phyloP scores from a whole-genome alignment of 2,888 invertebrate genomes.

The Heliconius charithonia region DNA sequence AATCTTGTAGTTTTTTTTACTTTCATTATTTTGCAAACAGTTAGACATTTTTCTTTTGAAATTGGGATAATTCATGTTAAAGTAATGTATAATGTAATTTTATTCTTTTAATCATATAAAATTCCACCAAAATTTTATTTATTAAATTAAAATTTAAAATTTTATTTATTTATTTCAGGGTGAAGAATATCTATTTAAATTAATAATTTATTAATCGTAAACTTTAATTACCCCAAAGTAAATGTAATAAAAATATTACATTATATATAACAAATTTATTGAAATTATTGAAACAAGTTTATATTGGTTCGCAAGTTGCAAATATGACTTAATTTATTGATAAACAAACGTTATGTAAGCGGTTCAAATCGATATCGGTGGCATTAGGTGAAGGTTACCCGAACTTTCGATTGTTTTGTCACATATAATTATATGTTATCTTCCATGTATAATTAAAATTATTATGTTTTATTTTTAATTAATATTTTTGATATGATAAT shows the following conservation, averaged over 20 bases:
- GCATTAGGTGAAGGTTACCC: slow-evolving; percentile 73
- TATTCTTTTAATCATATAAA: no score
- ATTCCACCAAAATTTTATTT: no score
- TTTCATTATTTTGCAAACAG: background rate
- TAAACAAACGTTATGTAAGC: slow-evolving; percentile 70
- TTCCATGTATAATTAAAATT: slow-evolving; percentile 1
- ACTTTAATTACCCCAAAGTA: background rate
- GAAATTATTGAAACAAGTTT: slow-evolving; percentile 9
- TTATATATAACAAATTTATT: background rate
- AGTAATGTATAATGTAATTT: no score
- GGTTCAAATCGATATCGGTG: slow-evolving; percentile 52
- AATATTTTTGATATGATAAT: background rate
- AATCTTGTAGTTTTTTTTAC: background rate
- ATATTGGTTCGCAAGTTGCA: slow-evolving; percentile 36
- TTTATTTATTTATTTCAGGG: no score
- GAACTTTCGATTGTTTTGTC: slow-evolving; percentile 61
- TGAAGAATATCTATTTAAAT: background rate
- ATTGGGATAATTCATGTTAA: no score
- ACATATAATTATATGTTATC: slow-evolving; percentile 4
- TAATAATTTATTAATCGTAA: background rate
- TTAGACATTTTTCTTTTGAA: no score
- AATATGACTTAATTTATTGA: slow-evolving; percentile 52
- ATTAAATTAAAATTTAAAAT: no score
- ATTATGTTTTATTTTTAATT: background rate
- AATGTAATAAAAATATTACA: background rate